These are phyloP conservation scores for Gallinago media DNA, from an alignment of 2,113 vertebrate species.

Conservation along the genomic window DNA sequence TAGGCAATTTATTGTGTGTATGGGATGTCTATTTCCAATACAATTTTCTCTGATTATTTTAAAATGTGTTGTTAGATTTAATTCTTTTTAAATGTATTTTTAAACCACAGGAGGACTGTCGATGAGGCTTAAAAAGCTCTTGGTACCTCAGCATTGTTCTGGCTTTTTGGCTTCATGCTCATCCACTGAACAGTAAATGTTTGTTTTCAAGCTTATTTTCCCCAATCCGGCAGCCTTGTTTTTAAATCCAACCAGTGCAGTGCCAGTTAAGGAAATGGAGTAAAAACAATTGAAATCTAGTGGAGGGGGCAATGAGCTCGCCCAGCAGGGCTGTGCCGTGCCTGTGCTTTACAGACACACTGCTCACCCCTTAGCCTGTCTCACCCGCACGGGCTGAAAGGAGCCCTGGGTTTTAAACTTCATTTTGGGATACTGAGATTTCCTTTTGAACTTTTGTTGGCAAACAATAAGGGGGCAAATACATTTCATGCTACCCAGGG, in stretches of 20 bases:
- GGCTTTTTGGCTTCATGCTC: constrained; percentile 35
- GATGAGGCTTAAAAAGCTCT: constrained; percentile 35
- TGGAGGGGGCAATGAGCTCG: not conserved
- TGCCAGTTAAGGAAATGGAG: not conserved
- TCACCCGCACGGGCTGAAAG: not conserved
- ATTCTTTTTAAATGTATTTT: constrained; percentile 53
- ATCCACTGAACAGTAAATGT: constrained; percentile 23
- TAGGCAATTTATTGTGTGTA: constrained; percentile 61
- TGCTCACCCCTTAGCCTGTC: not conserved
- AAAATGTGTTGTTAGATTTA: constrained; percentile 59
- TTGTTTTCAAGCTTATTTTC: constrained; percentile 50
- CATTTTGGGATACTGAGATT: not conserved
- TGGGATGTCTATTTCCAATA: constrained; percentile 53
- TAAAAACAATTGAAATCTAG: not conserved
- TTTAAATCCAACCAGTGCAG: not conserved
- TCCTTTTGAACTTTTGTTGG: not conserved
- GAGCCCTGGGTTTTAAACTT: not conserved
- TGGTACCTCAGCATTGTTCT: constrained; percentile 4
- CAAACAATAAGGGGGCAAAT: not conserved
- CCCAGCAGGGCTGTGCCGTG: accelerated
- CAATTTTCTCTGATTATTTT: constrained; percentile 68
- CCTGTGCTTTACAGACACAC: accelerated
- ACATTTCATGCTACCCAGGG: not conserved
- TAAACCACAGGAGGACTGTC: constrained; percentile 33
- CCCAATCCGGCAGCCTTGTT: not conserved